Evolutionary conservation across 2,113 vertebrate genomes (phyloP), one percentile per base, ranked within the genome.

Genomic region (Alethe castanea): DNA sequence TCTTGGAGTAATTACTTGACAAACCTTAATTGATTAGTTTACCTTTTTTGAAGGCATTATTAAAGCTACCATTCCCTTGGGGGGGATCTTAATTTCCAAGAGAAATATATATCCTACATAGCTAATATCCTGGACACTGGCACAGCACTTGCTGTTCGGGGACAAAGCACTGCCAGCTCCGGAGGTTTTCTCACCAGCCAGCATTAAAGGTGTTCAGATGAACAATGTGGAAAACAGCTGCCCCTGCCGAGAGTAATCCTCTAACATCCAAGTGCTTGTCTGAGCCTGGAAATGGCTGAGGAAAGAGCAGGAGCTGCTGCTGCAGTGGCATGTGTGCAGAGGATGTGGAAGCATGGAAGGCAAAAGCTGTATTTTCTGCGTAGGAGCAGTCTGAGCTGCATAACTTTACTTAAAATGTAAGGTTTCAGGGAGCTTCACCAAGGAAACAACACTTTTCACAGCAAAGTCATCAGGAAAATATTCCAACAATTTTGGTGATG

Each of bases 331-430:
- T 53, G 33, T 40, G 64, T 81, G 71, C 57, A 72, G 90, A 77
- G 61, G 83, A 86, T 83, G 77, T 61, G 60, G 80, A 47, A 74
- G 79, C 64, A 59, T 56, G 33, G 82, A 74, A 92, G n/a, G 92
- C 61, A 91, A 74, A 90, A 90, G 69, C 95, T 89, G 44, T 81
- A n/a, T 89, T 91, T 95, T 89, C 73, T 89, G 92, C 4, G 78
- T 95, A 93, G 95, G 94, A 96, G 88, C 86, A 86, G 72, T 31
- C 72, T 64, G 60, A 95, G 88, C 88, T 90, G 95, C 82, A 95
- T 93, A 94, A 91, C 92, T 92, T 82, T 61, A 72, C 70, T 95
- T 93, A 80, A 95, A 93, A 94, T 90, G 74, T 42, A 86, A 77
- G 87, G 92, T 85, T 85, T 91, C 1, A 6, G 24, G 71, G 84